phyloP scores from a whole-genome alignment of 2,113 vertebrate genomes.

The Apteryx owenii region DNA sequence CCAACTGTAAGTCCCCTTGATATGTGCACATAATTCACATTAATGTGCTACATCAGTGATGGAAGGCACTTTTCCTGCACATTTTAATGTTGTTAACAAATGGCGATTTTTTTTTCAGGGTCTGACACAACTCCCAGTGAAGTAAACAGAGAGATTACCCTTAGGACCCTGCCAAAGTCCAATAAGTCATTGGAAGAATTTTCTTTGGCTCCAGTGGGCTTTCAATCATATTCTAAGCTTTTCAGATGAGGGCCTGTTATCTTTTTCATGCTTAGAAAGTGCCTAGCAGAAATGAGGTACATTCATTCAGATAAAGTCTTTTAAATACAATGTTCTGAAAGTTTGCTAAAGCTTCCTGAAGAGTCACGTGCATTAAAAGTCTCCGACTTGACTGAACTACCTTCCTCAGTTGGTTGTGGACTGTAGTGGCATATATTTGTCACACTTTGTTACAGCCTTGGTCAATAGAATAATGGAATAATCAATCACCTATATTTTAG shows the following conservation, averaged over 20 bases:
- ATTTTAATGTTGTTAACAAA: slow-evolving; percentile 30
- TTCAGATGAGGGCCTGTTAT: background rate
- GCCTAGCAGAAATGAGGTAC: background rate
- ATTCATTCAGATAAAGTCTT: slow-evolving; percentile 15
- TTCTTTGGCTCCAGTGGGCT: background rate
- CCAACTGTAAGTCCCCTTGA: background rate
- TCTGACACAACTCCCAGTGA: slow-evolving; percentile 5
- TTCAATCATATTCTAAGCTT: slow-evolving; percentile 11
- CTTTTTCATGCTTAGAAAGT: background rate
- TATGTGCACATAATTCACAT: background rate
- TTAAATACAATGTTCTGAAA: slow-evolving; percentile 43
- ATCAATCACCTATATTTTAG: slow-evolving; percentile 79
- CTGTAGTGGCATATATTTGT: slow-evolving; percentile 75
- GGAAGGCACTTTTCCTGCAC: background rate
- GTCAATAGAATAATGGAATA: slow-evolving; percentile 77
- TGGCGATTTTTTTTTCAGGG: background rate
- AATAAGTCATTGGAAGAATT: background rate
- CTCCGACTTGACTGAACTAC: slow-evolving; percentile 74
- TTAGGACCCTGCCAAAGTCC: slow-evolving; percentile 19
- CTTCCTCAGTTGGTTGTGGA: slow-evolving; percentile 71
- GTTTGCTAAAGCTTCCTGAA: slow-evolving; percentile 54
- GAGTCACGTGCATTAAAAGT: slow-evolving; percentile 37
- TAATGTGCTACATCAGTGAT: background rate
- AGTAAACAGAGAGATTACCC: slow-evolving; percentile 32
- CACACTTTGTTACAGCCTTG: slow-evolving; percentile 72